Evolutionary conservation across 2,113 vertebrate genomes (phyloP).

Genomic region (Carassius gibelio): DNA sequence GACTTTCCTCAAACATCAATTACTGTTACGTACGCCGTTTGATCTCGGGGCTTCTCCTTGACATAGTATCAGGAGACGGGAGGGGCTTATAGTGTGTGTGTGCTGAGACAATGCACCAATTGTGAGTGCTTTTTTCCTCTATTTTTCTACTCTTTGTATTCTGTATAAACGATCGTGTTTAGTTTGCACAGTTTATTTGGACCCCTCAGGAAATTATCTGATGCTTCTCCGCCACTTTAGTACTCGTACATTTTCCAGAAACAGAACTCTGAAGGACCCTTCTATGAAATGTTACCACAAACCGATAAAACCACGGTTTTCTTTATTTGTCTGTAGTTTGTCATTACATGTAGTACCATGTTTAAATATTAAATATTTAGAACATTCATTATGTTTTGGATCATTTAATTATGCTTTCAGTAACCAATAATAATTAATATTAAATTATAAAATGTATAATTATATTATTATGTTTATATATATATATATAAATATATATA

Average conservation of each 20-base stretch:
- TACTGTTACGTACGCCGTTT: slow-evolving; percentile 77
- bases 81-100: slow-evolving; percentile 51
- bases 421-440: too few species aligned
- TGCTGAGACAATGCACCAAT: slow-evolving; percentile 75
- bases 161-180: not conserved
- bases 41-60: slow-evolving; percentile 65
- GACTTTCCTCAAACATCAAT: slow-evolving; percentile 86
- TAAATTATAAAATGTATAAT: too few species aligned
- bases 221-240: not conserved
- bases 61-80: slow-evolving; percentile 61
- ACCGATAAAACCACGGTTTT: not conserved
- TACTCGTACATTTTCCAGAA: not conserved
- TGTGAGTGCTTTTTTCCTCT: slow-evolving; percentile 63
- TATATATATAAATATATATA: too few species aligned
- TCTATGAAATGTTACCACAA: not conserved
- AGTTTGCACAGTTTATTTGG: slow-evolving; percentile 33
- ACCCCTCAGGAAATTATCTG: slow-evolving; percentile 18
- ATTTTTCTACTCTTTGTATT: slow-evolving; percentile 11
- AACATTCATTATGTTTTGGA: too few species aligned
- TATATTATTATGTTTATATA: too few species aligned
- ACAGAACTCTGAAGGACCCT: not conserved
- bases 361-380: too few species aligned
- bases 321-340: not conserved
- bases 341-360: not conserved
- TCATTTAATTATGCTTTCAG: too few species aligned